A percentile compares a stretch with the other conserved stretches of the same genome.
Evolutionary conservation across 2,888 invertebrate genomes (phyloP).

Genomic region (Ophonus ardosiacus): DNA sequence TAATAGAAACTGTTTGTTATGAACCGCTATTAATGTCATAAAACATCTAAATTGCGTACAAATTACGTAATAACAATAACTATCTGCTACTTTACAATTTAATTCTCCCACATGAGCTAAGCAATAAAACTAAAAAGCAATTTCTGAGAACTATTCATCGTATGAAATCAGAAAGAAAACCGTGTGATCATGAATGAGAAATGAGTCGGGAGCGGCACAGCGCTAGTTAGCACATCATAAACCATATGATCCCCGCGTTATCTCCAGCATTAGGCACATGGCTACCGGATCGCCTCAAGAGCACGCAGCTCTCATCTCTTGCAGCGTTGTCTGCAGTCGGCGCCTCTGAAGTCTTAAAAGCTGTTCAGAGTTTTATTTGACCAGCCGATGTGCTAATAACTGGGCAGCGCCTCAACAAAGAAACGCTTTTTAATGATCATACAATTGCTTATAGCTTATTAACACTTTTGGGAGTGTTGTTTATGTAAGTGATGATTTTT

Average conservation of each 20-base stretch:
- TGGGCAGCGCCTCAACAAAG: constrained; percentile 26
- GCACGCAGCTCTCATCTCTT: neutral
- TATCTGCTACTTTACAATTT: neutral
- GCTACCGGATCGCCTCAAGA: constrained; percentile 51
- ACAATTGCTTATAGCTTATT: constrained; percentile 51
- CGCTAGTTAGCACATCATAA: constrained; percentile 74
- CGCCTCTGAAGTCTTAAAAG: constrained; percentile 46
- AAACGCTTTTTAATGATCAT: constrained; percentile 43
- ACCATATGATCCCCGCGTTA: constrained; percentile 73
- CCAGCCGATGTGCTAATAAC: constrained; percentile 51
- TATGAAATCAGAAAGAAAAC: constrained; percentile 1
- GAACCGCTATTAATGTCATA: neutral
- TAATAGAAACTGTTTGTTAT: neutral
- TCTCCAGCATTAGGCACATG: constrained; percentile 73
- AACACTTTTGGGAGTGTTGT: constrained; percentile 43
- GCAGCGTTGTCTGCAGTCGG: constrained; percentile 3
- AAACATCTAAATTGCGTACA: neutral
- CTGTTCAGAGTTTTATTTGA: constrained; percentile 41
- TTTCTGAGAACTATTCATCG: constrained; percentile 6
- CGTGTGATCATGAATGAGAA: constrained; percentile 53
- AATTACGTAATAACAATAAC: neutral
- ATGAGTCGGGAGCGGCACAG: constrained; percentile 10
- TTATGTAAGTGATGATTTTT: neutral
- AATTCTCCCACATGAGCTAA: neutral
- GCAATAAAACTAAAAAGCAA: constrained; percentile 20